Percentiles rank a stretch among this genome's conserved stretches.
These are phyloP conservation scores for Lasioglossum pauxillum DNA, from an alignment of 2,888 invertebrate genomes.

Conservation along the genomic window DNA sequence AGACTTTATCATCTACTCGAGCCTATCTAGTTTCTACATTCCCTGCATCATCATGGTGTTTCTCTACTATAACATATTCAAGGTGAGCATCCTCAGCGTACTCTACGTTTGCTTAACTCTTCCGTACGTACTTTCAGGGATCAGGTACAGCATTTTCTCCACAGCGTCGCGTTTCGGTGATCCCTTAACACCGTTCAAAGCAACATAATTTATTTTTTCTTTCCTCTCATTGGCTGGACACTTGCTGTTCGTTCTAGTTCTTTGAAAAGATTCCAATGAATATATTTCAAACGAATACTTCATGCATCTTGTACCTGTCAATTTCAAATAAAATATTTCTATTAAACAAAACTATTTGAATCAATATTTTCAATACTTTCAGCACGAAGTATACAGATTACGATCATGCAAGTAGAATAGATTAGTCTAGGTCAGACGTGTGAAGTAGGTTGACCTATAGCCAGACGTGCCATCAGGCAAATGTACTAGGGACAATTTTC, in stretches of 20 bases:
- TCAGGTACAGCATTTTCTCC: neutral
- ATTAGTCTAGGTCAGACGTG: neutral
- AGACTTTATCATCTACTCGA: constrained; percentile 99
- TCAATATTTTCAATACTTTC: neutral
- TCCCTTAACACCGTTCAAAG: neutral
- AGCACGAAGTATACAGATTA: neutral
- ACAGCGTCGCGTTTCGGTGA: neutral
- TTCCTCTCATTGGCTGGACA: neutral
- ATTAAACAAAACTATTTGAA: neutral
- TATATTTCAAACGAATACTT: neutral
- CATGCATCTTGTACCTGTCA: neutral
- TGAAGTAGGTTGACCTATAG: neutral
- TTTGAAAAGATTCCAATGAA: neutral
- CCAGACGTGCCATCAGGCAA: neutral
- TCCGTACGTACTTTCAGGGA: neutral
- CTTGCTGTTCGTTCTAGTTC: neutral
- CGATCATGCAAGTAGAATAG: neutral
- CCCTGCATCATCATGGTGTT: constrained; percentile 99
- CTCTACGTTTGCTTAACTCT: neutral
- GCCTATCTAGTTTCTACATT: constrained; percentile 99
- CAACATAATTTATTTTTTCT: too few relatives aligned
- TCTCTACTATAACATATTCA: constrained; percentile 98
- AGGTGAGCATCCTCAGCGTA: constrained; percentile 87
- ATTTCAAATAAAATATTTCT: neutral
- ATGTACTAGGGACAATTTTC: neutral